Percentiles rank a stretch among this genome's conserved stretches.
Evolutionary conservation across 1,140 invertebrate genomes (phyloP).

Genomic region (Polypedilum pembai): DNA sequence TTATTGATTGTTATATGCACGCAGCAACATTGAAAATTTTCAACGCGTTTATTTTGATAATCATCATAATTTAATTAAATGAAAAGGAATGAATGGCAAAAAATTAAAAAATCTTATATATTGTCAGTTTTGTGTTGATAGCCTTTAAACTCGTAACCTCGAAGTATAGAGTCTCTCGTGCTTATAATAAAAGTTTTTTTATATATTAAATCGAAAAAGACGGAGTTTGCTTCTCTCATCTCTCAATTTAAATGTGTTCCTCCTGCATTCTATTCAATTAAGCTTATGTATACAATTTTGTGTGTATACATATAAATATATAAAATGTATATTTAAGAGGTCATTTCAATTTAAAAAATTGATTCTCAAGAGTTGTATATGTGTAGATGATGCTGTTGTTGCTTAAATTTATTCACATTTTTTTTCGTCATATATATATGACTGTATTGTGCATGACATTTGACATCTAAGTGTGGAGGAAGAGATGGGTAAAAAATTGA

Average conservation of each 20-base stretch:
- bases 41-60: too few relatives aligned
- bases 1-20: too few relatives aligned
- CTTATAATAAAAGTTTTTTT: too few relatives aligned
- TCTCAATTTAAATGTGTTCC: neutral
- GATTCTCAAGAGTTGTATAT: too few relatives aligned
- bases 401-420: too few relatives aligned
- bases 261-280: slow-evolving; percentile 18
- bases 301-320: too few relatives aligned
- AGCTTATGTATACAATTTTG: neutral
- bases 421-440: too few relatives aligned
- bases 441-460: too few relatives aligned
- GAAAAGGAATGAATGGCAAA: neutral
- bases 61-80: neutral
- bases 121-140: neutral
- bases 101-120: neutral
- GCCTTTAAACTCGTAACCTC: slow-evolving; percentile 8
- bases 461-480: too few relatives aligned
- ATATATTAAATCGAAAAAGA: neutral
- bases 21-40: too few relatives aligned
- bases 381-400: too few relatives aligned
- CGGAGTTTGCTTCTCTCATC: neutral
- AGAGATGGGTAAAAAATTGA: too few relatives aligned
- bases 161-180: neutral
- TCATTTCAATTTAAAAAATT: slow-evolving; percentile 16
- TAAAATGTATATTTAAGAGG: slow-evolving; percentile 17